These are phyloP conservation scores for Propsilocerus akamusi DNA, from an alignment of 1,140 invertebrate species.

Conservation along the genomic window DNA sequence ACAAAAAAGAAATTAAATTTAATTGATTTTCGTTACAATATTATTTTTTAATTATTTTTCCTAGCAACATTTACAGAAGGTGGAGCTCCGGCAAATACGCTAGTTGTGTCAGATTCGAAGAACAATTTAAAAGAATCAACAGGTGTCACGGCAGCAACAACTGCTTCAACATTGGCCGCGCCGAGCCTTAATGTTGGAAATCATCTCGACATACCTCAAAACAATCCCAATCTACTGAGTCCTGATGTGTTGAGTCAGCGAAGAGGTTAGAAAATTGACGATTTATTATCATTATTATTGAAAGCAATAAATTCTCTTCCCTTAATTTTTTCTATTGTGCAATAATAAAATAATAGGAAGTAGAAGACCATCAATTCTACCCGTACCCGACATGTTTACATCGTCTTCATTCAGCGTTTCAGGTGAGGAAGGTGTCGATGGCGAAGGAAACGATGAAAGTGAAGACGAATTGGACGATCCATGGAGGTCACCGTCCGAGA, in stretches of 20 bases:
- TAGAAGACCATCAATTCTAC: conserved; percentile 64
- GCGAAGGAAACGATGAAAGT: conserved; percentile 57
- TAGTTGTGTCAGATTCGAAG: conserved; percentile 24
- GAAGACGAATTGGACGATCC: conserved; percentile 77
- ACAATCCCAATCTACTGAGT: conserved; percentile 65
- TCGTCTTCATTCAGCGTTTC: conserved; percentile 55
- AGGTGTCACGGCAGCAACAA: conserved; percentile 16
- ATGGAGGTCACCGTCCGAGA: conserved; percentile 73
- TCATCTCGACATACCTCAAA: conserved; percentile 55
- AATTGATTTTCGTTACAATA: not conserved
- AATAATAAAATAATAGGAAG: conserved; percentile 35
- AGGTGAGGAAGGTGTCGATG: conserved; percentile 46
- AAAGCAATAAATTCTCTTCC: not conserved
- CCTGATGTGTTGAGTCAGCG: conserved; percentile 56
- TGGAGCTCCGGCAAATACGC: conserved; percentile 16
- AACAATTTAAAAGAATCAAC: conserved; percentile 22
- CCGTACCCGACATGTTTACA: conserved; percentile 75
- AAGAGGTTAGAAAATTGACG: conserved; percentile 32
- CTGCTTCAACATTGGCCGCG: conserved; percentile 5
- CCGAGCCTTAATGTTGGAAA: conserved; percentile 29
- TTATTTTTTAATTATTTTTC: not conserved
- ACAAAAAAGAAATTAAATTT: too few species aligned
- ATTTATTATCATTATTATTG: not conserved
- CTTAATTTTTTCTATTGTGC: not conserved
- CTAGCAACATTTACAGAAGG: conserved; percentile 15